phyloP scores from a whole-genome alignment of 2,113 vertebrate genomes.

The Halichoerus grypus region DNA sequence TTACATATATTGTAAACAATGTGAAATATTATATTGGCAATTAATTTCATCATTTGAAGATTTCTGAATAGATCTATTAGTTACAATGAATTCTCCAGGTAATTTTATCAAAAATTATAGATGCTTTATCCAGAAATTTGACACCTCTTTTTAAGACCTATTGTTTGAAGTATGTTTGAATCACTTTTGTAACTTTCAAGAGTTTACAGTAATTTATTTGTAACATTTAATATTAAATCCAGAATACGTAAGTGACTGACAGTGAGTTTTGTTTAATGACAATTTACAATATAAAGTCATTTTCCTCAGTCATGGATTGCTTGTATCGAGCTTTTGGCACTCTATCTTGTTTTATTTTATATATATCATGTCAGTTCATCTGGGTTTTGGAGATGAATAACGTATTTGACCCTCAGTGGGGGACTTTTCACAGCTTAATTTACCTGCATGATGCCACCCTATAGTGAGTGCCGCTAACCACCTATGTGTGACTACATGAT shows the following conservation, averaged over 20 bases:
- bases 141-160: background rate
- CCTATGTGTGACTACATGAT: background rate
- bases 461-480: background rate
- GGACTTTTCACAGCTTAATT: background rate
- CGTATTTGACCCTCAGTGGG: background rate
- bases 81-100: background rate
- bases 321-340: background rate
- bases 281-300: background rate
- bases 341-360: background rate
- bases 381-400: background rate
- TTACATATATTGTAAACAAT: background rate
- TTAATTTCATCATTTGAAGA: slow-evolving; percentile 16
- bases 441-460: accelerated
- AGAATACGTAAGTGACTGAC: background rate
- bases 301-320: background rate
- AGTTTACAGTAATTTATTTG: background rate
- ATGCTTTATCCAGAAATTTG: background rate
- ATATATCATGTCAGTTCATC: background rate
- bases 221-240: background rate
- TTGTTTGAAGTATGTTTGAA: background rate
- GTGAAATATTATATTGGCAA: background rate
- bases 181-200: background rate
- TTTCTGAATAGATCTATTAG: background rate
- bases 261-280: background rate
- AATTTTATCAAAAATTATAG: background rate